A percentile compares a stretch with the other conserved stretches of the same genome.
These are phyloP conservation scores for Anagyrus pseudococci DNA, from an alignment of 2,888 invertebrate species.

Conservation along the genomic window DNA sequence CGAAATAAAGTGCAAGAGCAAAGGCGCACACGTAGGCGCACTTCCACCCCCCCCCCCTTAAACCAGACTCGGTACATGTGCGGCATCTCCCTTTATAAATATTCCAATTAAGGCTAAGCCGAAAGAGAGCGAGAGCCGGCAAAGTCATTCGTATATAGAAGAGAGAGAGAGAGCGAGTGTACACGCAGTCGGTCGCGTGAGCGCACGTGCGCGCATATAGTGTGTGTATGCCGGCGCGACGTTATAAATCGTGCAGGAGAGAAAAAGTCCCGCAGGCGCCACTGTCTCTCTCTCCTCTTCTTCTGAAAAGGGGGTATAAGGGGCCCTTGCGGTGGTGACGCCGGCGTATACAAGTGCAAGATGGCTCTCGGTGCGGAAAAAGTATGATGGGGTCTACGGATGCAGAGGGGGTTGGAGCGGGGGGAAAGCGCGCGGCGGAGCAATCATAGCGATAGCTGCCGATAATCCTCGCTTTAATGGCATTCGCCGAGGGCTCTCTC, in stretches of 20 bases:
- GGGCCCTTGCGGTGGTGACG: not conserved
- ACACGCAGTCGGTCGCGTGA: not conserved
- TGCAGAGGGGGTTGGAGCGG: not conserved
- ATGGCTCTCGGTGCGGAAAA: not conserved
- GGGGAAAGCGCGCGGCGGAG: not conserved
- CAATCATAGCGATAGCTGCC: slow-evolving; percentile 38
- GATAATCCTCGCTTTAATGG: slow-evolving; percentile 38
- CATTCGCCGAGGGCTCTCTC: slow-evolving; percentile 23
- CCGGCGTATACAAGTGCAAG: slow-evolving; percentile 10
- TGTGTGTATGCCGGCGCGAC: not conserved
- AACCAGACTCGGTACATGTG: no score
- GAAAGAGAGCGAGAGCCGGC: no score
- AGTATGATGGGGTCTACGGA: not conserved
- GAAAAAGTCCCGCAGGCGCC: slow-evolving; percentile 20
- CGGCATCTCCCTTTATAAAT: slow-evolving; percentile 39
- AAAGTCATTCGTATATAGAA: no score
- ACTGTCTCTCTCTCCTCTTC: no score
- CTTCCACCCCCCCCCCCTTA: no score
- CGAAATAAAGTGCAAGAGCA: no score
- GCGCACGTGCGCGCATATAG: not conserved
- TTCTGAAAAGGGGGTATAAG: not conserved
- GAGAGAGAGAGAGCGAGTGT: not conserved
- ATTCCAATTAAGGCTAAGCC: slow-evolving; percentile 36
- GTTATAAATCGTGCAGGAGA: slow-evolving; percentile 33
- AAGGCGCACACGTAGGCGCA: no score